Percentiles rank a stretch among this genome's conserved stretches.
Evolutionary conservation across 2,113 vertebrate genomes (phyloP).

Genomic region (Cervus canadensis): DNA sequence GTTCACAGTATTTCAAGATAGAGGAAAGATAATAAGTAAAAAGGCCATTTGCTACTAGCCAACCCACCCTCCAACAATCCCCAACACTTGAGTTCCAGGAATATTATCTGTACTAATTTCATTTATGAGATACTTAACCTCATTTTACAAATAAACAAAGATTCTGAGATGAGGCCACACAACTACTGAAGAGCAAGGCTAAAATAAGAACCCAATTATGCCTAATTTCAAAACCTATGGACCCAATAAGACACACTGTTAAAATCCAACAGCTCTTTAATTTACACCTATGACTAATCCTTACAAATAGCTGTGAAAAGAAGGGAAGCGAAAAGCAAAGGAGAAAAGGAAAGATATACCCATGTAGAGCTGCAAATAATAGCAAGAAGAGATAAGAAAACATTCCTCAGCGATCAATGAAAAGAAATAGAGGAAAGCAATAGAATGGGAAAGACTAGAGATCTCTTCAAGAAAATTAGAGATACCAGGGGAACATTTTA

Average conservation of each 20-base stretch:
- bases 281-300: background rate
- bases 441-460: too few species aligned
- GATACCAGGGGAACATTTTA: too few species aligned
- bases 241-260: background rate
- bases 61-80: background rate
- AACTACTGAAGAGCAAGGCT: background rate
- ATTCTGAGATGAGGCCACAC: background rate
- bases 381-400: too few species aligned
- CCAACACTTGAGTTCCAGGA: background rate
- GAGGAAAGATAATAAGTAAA: background rate
- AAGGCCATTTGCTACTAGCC: background rate
- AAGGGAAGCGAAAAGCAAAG: too few species aligned
- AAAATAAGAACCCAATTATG: background rate
- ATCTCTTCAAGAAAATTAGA: too few species aligned
- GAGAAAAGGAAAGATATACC: too few species aligned
- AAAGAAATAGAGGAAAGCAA: too few species aligned
- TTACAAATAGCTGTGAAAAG: background rate
- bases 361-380: too few species aligned
- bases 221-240: background rate
- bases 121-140: background rate
- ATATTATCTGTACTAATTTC: background rate
- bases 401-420: too few species aligned
- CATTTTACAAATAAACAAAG: constrained; percentile 9
- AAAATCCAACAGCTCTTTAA: background rate
- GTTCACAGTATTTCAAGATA: background rate